phyloP scores from a whole-genome alignment of 1,140 invertebrate genomes.

The Ostrea denselamellosa region DNA sequence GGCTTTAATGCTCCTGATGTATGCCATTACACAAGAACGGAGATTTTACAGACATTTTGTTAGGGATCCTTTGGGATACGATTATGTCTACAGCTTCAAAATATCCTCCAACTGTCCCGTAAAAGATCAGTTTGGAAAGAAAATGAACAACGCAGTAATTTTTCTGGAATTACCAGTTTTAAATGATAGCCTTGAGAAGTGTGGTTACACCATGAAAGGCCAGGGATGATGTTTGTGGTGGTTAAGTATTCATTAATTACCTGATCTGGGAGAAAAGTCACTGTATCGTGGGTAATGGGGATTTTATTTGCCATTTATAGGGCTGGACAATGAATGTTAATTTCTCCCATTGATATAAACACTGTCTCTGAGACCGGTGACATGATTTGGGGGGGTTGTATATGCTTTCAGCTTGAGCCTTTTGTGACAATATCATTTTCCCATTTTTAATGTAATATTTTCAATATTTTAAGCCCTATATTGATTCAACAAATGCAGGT shows the following conservation, averaged over 20 bases:
- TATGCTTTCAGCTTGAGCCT: no score
- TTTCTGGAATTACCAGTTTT: not conserved
- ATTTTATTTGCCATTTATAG: constrained; percentile 7
- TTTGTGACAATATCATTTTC: no score
- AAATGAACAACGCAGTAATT: not conserved
- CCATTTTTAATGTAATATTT: no score
- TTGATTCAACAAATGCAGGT: no score
- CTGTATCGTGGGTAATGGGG: not conserved
- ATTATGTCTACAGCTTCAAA: not conserved
- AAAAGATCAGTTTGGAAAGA: not conserved
- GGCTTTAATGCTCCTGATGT: not conserved
- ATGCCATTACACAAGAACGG: constrained; percentile 12
- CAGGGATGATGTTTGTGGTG: not conserved
- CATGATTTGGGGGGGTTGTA: not conserved
- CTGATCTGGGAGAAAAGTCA: not conserved
- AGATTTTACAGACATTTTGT: not conserved
- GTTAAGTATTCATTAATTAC: not conserved
- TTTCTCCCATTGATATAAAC: not conserved
- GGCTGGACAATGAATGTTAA: constrained; percentile 12
- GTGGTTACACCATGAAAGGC: not conserved
- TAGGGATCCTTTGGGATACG: not conserved
- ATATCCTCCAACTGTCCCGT: constrained; percentile 8
- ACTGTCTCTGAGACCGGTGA: not conserved
- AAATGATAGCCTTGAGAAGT: constrained; percentile 15
- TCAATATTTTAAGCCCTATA: no score